A percentile compares a stretch with the other conserved stretches of the same genome.
Conservation (phyloP, 1,140 invertebrate genomes). For the Carcinoscorpius rotundicauda region DNA sequence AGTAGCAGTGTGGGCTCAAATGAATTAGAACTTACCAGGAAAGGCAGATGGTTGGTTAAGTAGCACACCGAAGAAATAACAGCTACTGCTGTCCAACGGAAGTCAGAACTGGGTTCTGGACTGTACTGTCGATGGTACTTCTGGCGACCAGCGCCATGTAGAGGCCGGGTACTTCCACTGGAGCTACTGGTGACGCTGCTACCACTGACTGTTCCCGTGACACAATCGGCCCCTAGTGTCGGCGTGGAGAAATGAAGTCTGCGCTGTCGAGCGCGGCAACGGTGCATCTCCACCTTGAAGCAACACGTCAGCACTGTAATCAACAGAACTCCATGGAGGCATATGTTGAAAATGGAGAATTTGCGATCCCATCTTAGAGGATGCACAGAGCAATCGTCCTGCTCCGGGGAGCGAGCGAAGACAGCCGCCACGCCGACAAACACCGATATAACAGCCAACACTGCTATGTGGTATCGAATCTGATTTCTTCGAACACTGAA, state of each 20-base stretch:
- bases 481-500: slow-evolving; percentile 39
- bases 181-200: slow-evolving; percentile 19
- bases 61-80: slow-evolving; percentile 38
- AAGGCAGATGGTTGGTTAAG: slow-evolving; percentile 41
- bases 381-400: slow-evolving; percentile 32
- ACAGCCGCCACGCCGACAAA: slow-evolving; percentile 35
- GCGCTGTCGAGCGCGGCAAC: not conserved
- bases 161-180: slow-evolving; percentile 23
- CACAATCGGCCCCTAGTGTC: slow-evolving; percentile 24
- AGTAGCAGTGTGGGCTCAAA: too few relatives aligned
- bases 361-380: slow-evolving; percentile 36
- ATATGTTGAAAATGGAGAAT: slow-evolving; percentile 39
- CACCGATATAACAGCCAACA: slow-evolving; percentile 37
- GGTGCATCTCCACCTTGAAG: slow-evolving; percentile 22
- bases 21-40: slow-evolving; percentile 37
- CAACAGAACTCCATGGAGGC: slow-evolving; percentile 36
- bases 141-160: slow-evolving; percentile 26
- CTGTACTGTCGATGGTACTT: slow-evolving; percentile 23
- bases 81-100: slow-evolving; percentile 37
- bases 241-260: too few relatives aligned
- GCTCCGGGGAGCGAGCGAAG: slow-evolving; percentile 19
- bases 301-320: slow-evolving; percentile 29
- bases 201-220: not conserved
- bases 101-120: slow-evolving; percentile 24
- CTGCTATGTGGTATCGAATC: slow-evolving; percentile 42